Percentiles rank a stretch among this genome's conserved stretches.
Evolutionary conservation across 2,113 vertebrate genomes (phyloP).

Genomic region (Upupa epops): DNA sequence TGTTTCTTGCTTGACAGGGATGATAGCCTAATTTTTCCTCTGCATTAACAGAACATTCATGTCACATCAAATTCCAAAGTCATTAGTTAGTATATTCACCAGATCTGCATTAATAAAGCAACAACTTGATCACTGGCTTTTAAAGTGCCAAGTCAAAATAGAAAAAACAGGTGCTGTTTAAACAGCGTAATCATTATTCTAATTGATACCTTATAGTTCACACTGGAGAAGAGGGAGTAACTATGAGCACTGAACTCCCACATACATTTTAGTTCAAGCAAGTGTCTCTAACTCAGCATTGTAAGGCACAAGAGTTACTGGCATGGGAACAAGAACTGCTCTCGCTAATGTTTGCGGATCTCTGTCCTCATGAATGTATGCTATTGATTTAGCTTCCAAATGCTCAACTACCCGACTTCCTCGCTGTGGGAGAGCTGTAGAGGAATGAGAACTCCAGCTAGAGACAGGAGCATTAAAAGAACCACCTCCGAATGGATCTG

Average conservation of each 20-base stretch:
- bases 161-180: constrained; percentile 30
- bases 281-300: neutral
- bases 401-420: neutral
- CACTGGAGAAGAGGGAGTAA: neutral
- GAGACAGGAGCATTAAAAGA: neutral
- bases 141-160: constrained; percentile 39
- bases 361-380: neutral
- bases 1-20: constrained; percentile 45
- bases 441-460: neutral
- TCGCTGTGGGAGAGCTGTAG: neutral
- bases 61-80: constrained; percentile 54
- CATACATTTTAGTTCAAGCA: neutral
- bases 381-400: constrained; percentile 22
- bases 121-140: constrained; percentile 56
- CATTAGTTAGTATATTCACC: constrained; percentile 67
- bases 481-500: neutral
- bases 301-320: neutral
- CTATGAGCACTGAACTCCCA: neutral
- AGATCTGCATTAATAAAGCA: constrained; percentile 48
- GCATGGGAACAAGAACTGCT: neutral
- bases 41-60: constrained; percentile 40
- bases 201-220: constrained; percentile 36
- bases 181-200: constrained; percentile 42
- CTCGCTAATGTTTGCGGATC: neutral
- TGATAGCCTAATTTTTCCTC: constrained; percentile 34